Conservation (phyloP, 1,140 invertebrate genomes). For the Drusus annulatus region DNA sequence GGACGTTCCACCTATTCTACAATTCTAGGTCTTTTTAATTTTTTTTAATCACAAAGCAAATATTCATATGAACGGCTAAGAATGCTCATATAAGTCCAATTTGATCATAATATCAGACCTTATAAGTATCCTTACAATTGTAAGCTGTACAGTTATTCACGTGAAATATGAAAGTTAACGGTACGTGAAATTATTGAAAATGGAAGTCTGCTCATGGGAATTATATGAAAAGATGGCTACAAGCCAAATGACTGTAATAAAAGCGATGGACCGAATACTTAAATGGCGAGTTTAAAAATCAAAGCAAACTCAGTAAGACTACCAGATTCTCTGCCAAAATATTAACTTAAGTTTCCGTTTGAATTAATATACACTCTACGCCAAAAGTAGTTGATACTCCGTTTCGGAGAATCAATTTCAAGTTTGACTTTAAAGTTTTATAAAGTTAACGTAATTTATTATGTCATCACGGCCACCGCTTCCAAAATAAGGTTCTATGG, state of each 20-base stretch:
- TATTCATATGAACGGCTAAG: no score
- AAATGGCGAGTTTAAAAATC: conserved; percentile 49
- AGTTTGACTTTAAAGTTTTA: not conserved
- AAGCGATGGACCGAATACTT: conserved; percentile 36
- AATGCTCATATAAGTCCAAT: no score
- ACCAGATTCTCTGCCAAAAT: conserved; percentile 42
- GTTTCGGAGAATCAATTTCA: not conserved
- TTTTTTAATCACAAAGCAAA: no score
- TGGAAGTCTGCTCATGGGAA: conserved; percentile 14
- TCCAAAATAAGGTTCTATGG: no score
- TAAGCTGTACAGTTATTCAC: no score
- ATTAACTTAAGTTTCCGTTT: not conserved
- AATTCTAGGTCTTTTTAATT: no score
- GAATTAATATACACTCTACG: not conserved
- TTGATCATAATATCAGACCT: no score
- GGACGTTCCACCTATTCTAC: no score
- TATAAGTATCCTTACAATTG: no score
- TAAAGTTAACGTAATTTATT: no score
- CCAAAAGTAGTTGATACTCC: not conserved
- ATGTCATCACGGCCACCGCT: no score
- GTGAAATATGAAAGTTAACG: no score
- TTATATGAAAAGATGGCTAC: conserved; percentile 13
- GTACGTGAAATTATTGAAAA: not conserved
- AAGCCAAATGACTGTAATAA: conserved; percentile 29
- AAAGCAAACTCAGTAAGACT: conserved; percentile 35